Conservation (phyloP, 1,140 invertebrate genomes). For the Drosophila guanche region DNA sequence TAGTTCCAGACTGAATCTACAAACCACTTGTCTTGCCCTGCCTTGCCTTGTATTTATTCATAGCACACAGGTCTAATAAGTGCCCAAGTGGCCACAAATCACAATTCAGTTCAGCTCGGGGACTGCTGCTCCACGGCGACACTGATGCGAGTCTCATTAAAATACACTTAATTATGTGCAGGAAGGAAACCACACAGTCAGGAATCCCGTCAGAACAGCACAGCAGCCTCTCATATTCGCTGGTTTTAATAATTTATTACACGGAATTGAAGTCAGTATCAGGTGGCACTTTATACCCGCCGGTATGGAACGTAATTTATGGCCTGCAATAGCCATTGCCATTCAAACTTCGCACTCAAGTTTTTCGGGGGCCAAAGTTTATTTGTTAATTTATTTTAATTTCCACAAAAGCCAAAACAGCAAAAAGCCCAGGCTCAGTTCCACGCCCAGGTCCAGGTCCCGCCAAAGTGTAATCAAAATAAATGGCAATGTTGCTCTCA, state of each 20-base stretch:
- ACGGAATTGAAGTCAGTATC: conserved; percentile 68
- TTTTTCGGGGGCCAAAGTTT: conserved; percentile 23
- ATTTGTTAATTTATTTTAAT: conserved; percentile 71
- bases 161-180: conserved; percentile 73
- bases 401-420: conserved; percentile 22
- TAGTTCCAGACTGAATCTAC: conserved; percentile 32
- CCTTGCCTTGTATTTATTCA: conserved; percentile 48
- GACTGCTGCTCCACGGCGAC: conserved; percentile 9
- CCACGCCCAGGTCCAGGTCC: not conserved
- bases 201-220: not conserved
- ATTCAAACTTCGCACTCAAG: conserved; percentile 22
- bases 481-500: conserved; percentile 51
- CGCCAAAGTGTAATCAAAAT: conserved; percentile 52
- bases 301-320: conserved; percentile 43
- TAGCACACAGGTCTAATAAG: conserved; percentile 45
- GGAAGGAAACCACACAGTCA: conserved; percentile 40
- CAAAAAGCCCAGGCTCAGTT: not conserved
- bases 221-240: conserved; percentile 40
- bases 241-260: conserved; percentile 69
- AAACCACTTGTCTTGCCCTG: conserved; percentile 14
- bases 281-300: conserved; percentile 17
- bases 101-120: conserved; percentile 15
- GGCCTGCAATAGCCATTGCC: conserved; percentile 40
- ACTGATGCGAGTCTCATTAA: conserved; percentile 60
- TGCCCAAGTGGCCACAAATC: conserved; percentile 51